These are phyloP conservation scores for Balanococcus diminutus DNA, from an alignment of 2,888 invertebrate species.

Conservation along the genomic window DNA sequence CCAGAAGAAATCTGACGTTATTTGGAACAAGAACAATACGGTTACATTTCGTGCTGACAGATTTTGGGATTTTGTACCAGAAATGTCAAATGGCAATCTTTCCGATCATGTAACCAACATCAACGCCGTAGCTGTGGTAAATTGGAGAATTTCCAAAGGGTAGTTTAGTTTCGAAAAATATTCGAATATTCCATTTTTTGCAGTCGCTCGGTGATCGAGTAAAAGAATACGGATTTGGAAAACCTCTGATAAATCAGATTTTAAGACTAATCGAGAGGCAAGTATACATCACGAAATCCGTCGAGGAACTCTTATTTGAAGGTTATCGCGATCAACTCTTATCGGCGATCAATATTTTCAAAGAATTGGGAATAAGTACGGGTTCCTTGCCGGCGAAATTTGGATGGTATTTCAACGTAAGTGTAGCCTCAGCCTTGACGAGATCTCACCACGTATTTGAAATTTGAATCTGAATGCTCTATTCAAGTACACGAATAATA, in stretches of 20 bases:
- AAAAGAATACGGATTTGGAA: neutral
- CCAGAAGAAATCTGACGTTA: neutral
- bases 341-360: constrained; percentile 65
- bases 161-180: neutral
- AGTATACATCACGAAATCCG: constrained; percentile 69
- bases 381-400: constrained; percentile 71
- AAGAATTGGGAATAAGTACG: constrained; percentile 60
- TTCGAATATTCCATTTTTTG: too few species aligned
- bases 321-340: constrained; percentile 80
- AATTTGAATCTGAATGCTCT: too few species aligned
- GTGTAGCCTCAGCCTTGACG: constrained; percentile 60
- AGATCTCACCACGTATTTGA: too few species aligned
- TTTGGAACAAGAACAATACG: constrained; percentile 69
- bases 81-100: constrained; percentile 74
- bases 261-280: constrained; percentile 59
- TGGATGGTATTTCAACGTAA: constrained; percentile 82
- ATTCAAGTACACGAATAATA: too few species aligned
- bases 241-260: neutral
- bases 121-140: constrained; percentile 79
- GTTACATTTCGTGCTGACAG: constrained; percentile 67
- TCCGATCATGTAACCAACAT: constrained; percentile 73
- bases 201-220: neutral
- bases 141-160: constrained; percentile 60
- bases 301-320: constrained; percentile 75
- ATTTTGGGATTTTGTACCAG: constrained; percentile 74